These are phyloP conservation scores for Spilosoma lubricipeda DNA, from an alignment of 2,888 invertebrate genomes.

Conservation along the genomic window DNA sequence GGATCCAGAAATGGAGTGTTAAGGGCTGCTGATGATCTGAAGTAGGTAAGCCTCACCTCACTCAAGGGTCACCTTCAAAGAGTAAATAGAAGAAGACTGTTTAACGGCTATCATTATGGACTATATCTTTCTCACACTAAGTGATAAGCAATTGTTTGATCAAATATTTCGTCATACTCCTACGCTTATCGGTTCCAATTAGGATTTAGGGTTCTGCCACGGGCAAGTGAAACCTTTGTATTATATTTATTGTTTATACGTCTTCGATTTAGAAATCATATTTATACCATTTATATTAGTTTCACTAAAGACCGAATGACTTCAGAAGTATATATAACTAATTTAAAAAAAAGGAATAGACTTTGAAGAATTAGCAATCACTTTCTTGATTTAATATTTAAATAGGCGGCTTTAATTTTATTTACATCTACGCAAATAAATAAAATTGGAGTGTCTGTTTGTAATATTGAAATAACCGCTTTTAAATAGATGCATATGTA, in stretches of 20 bases:
- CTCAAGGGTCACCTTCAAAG: neutral
- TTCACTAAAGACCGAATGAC: neutral
- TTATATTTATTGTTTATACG: neutral
- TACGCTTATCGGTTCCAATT: constrained; percentile 34
- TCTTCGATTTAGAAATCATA: too few species aligned
- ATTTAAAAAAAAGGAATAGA: too few species aligned
- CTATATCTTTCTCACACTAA: constrained; percentile 36
- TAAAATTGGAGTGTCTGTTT: too few species aligned
- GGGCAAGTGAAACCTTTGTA: neutral
- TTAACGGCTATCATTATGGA: constrained; percentile 22
- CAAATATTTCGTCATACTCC: constrained; percentile 39
- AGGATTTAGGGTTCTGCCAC: constrained; percentile 28
- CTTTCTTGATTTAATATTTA: too few species aligned
- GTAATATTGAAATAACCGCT: too few species aligned
- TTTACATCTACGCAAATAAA: too few species aligned
- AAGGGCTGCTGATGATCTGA: too few species aligned
- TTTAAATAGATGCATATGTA: too few species aligned
- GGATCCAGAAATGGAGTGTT: too few species aligned
- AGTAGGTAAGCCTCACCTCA: constrained; percentile 5
- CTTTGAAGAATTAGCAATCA: too few species aligned
- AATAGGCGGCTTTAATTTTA: too few species aligned
- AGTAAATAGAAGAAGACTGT: neutral
- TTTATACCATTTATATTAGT: neutral
- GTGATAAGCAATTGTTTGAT: constrained; percentile 42
- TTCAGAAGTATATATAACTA: too few species aligned